These are phyloP conservation scores for Varanus salvator DNA, from an alignment of 2,113 vertebrate species.

Conservation along the genomic window DNA sequence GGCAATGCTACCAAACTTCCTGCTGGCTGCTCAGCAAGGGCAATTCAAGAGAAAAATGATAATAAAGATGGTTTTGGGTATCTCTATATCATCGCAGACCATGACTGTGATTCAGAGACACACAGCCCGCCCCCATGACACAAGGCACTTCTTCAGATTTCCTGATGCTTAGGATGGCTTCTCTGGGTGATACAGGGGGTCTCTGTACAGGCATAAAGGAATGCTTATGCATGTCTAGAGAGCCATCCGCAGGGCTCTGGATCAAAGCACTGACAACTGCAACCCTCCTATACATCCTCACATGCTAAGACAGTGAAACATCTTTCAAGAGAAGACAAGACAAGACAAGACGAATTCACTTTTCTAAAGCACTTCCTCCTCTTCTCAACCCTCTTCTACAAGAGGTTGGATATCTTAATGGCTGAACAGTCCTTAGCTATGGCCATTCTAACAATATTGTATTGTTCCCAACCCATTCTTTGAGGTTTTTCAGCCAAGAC, in stretches of 20 bases:
- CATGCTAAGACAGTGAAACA: not conserved
- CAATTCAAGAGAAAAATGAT: conserved; percentile 3
- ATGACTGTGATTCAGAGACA: conserved; percentile 2
- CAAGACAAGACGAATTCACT: not conserved
- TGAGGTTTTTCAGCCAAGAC: no score
- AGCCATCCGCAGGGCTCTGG: not conserved
- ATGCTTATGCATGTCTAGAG: not conserved
- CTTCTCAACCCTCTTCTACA: no score
- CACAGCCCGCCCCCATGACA: not conserved
- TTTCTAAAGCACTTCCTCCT: not conserved
- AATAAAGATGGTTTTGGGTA: conserved; percentile 45
- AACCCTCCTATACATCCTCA: not conserved
- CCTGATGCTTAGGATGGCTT: not conserved
- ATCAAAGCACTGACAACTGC: not conserved
- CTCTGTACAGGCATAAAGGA: not conserved
- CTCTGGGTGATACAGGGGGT: not conserved
- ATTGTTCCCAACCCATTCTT: no score
- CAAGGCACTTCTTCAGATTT: not conserved
- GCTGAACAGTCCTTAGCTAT: no score
- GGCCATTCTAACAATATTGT: no score
- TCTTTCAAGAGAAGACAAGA: not conserved
- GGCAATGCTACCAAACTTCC: conserved; percentile 47
- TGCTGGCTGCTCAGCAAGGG: conserved; percentile 38
- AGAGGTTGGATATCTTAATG: no score
- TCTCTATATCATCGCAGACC: conserved; percentile 49